phyloP scores from a whole-genome alignment of 2,797 vertebrate genomes.

The Syndactyla subalaris region DNA sequence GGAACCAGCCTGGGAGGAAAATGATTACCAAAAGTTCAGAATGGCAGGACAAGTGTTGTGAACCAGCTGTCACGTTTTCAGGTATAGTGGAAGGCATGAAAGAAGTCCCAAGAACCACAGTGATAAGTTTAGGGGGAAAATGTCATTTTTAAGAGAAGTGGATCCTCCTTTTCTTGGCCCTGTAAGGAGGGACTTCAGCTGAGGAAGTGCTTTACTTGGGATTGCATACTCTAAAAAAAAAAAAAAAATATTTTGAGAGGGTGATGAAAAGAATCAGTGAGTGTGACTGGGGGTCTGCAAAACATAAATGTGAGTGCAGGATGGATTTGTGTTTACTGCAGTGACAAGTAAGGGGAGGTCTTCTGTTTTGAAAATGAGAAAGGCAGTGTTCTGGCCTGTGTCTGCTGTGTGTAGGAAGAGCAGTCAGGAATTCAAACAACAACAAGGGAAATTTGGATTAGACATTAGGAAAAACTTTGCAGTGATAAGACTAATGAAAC shows the following conservation, averaged over 20 bases:
- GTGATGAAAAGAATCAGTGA: not conserved
- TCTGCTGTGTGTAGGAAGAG: not conserved
- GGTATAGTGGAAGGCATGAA: not conserved
- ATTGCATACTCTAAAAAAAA: not conserved
- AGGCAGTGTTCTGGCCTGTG: not conserved
- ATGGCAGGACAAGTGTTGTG: not conserved
- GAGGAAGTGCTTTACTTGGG: not conserved
- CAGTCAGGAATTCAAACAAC: slow-evolving; percentile 19
- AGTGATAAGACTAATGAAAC: slow-evolving; percentile 64
- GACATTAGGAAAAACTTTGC: slow-evolving; percentile 56
- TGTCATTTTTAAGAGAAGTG: accelerated
- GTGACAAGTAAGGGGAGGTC: not conserved
- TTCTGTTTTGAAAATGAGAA: not conserved
- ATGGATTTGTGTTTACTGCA: not conserved
- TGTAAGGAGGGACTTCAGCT: not conserved
- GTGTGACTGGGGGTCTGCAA: not conserved
- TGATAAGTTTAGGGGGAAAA: not conserved
- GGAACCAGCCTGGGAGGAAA: not conserved
- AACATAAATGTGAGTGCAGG: not conserved
- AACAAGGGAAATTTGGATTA: slow-evolving; percentile 40
- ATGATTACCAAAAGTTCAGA: not conserved
- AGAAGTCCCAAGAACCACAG: not conserved
- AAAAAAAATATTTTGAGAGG: not conserved
- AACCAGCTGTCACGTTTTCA: not conserved
- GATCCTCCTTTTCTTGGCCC: not conserved